These are phyloP conservation scores for Ecliptopera silaceata DNA, from an alignment of 2,888 invertebrate genomes.

Conservation along the genomic window DNA sequence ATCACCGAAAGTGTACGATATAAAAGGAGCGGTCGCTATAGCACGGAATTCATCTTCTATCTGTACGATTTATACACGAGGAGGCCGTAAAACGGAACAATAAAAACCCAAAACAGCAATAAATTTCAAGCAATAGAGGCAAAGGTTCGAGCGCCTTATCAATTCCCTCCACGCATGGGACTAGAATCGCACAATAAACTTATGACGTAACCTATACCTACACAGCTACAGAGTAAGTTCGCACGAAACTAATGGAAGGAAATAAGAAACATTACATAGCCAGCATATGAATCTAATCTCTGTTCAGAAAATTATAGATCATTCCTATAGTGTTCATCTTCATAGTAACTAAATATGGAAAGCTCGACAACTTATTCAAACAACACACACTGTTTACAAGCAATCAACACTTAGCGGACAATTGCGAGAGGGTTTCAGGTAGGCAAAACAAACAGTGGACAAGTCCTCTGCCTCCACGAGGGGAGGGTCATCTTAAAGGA, in stretches of 20 bases:
- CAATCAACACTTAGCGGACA: conserved; percentile 80
- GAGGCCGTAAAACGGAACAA: conserved; percentile 84
- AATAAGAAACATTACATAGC: not conserved
- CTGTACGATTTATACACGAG: conserved; percentile 81
- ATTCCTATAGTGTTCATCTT: too few species aligned
- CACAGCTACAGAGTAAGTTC: conserved; percentile 32
- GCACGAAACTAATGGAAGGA: conserved; percentile 19
- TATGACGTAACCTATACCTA: conserved; percentile 72
- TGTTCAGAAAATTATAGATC: too few species aligned
- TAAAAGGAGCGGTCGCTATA: conserved; percentile 73
- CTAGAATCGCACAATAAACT: conserved; percentile 76
- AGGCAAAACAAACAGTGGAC: conserved; percentile 78
- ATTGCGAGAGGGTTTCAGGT: conserved; percentile 73
- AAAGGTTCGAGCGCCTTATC: conserved; percentile 83
- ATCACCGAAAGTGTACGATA: conserved; percentile 61
- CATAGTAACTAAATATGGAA: conserved; percentile 17
- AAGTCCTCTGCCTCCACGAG: conserved; percentile 58
- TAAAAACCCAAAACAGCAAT: conserved; percentile 84
- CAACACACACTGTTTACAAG: conserved; percentile 74
- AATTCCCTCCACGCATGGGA: conserved; percentile 78
- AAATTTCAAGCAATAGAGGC: conserved; percentile 83
- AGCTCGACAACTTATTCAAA: conserved; percentile 47
- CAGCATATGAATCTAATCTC: too few species aligned
- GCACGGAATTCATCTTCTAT: conserved; percentile 80
- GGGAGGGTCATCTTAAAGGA: conserved; percentile 76